Evolutionary conservation across 2,888 invertebrate genomes (phyloP), one percentile per base, ranked within the genome.

Genomic region (Corythucha ciliata): DNA sequence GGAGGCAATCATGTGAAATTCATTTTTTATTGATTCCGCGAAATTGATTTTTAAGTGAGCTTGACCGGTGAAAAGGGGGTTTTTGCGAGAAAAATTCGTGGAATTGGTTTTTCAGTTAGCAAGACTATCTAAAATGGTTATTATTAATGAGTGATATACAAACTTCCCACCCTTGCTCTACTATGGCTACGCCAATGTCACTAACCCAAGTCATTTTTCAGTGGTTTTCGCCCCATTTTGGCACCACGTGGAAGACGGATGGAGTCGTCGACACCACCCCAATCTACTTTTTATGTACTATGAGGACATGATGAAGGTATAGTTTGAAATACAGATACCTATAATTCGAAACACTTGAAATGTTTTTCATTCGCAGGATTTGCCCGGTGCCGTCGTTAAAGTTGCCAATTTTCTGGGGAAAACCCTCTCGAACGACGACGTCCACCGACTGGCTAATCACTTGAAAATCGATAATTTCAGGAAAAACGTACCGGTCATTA

Each of bases 391-490:
- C 2, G 26, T 84, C 2, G 68, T 68, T 20, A 74, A 74, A 56
- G 73, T 85, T 0, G 72, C 77, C 0, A 63, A 70, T 1, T 86
- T 86, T 64, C 69, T 85, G 27, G 72, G 70, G 34, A 80, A 79
- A 64, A 61, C 67, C 0, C 73, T 78, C 53, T 71, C 70, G 0
- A 69, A 72, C 0, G 73, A 76, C 18, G 74, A 87, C 64, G 65
- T 86, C 1, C 64, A 69, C 0, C 68, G 69, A 18, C 70, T 93
- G 3, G 74, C 76, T 8, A 68, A 81, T 6, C 86, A 91, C 65
- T 76, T 92, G 54, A 76, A 79, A 62, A 86, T 94, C 57, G 75
- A 81, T 8, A 84, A 79, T 65, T 93, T 94, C 70, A 81, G 82
- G 58, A 74, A 78, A 12, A 92, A 92, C 69, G 76, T 79, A 41